phyloP scores from a whole-genome alignment of 2,113 vertebrate genomes.

The Coreoperca whiteheadi region DNA sequence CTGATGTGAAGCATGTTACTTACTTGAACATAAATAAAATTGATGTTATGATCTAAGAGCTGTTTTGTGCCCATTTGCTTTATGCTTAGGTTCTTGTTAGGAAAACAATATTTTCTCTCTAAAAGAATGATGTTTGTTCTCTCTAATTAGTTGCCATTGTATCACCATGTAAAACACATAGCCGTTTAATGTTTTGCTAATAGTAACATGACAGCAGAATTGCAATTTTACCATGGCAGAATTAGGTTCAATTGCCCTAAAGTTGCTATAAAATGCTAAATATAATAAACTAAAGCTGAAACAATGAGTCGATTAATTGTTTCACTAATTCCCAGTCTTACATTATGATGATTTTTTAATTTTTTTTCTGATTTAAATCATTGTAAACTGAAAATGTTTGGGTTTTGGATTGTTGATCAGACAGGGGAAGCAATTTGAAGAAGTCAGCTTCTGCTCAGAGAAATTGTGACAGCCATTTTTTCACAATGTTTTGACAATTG shows the following conservation, averaged over 20 bases:
- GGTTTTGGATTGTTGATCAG: neutral
- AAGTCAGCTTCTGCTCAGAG: neutral
- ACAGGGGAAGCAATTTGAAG: neutral
- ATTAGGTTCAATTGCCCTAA: neutral
- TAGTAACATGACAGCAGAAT: neutral
- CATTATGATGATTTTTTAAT: neutral
- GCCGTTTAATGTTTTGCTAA: neutral
- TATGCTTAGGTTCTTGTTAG: neutral
- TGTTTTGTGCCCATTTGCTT: neutral
- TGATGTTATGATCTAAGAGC: constrained; percentile 6
- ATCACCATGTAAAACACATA: constrained; percentile 33
- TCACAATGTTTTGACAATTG: neutral
- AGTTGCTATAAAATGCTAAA: neutral
- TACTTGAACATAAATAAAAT: constrained; percentile 27
- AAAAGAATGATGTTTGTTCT: constrained; percentile 36
- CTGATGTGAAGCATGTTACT: constrained; percentile 3
- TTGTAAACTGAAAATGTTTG: neutral
- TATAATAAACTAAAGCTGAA: neutral
- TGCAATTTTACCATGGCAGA: constrained; percentile 6
- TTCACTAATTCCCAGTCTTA: neutral
- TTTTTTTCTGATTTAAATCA: neutral
- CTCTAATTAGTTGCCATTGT: constrained; percentile 57
- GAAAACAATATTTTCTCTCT: neutral
- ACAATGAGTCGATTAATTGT: neutral
- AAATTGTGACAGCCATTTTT: neutral